These are phyloP conservation scores for Psilopogon haemacephalus DNA, from an alignment of 2,113 vertebrate species.

Conservation along the genomic window DNA sequence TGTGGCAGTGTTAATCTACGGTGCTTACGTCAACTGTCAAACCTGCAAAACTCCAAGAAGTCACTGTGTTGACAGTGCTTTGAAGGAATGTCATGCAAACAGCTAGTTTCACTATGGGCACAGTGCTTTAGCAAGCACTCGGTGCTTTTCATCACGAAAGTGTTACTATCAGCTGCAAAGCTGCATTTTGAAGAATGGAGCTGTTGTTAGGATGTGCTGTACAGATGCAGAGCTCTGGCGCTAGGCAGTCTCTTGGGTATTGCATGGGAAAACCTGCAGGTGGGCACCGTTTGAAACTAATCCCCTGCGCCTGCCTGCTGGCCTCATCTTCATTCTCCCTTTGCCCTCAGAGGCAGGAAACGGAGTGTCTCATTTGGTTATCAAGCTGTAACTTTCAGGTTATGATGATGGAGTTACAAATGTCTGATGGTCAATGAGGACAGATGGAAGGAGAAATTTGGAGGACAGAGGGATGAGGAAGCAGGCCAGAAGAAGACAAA, in stretches of 20 bases:
- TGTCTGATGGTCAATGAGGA: neutral
- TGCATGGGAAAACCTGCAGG: neutral
- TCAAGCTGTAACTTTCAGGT: accelerated
- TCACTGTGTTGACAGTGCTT: neutral
- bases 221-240: neutral
- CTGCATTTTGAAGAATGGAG: neutral
- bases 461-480: neutral
- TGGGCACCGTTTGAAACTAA: neutral
- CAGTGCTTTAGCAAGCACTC: neutral
- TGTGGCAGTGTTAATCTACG: accelerated
- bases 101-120: neutral
- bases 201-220: neutral
- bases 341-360: neutral
- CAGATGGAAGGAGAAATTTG: neutral
- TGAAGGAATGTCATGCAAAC: neutral
- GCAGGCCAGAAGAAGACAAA: neutral
- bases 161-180: neutral
- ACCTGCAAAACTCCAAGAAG: neutral
- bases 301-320: neutral
- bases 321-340: neutral
- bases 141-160: neutral
- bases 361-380: accelerated
- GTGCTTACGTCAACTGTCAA: neutral
- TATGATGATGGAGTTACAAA: accelerated
- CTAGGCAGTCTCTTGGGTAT: neutral